Evolutionary conservation across 2,888 invertebrate genomes (phyloP).

Genomic region (Pasiphila rectangulata): DNA sequence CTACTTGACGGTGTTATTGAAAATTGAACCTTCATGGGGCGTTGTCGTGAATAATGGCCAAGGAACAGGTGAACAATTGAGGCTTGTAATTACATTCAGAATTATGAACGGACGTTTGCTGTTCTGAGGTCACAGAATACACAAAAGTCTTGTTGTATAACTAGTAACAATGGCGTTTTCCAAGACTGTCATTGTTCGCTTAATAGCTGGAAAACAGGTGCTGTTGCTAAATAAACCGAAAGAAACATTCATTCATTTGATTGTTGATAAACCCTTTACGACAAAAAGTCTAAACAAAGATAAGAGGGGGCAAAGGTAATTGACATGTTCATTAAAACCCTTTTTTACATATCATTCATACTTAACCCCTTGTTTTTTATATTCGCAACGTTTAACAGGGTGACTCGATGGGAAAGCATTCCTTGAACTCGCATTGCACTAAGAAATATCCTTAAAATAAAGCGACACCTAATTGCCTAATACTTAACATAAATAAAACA

Average conservation of each 20-base stretch:
- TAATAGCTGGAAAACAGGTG: constrained; percentile 42
- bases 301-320: no score
- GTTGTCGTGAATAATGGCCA: constrained; percentile 52
- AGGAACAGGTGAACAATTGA: constrained; percentile 55
- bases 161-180: constrained; percentile 48
- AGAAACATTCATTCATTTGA: constrained; percentile 1
- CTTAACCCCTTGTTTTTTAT: no score
- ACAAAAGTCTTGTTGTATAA: constrained; percentile 32
- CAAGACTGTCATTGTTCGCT: constrained; percentile 39
- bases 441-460: no score
- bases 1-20: constrained; percentile 43
- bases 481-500: no score
- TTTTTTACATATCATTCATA: no score
- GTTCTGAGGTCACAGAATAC: constrained; percentile 15
- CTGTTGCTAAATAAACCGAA: constrained; percentile 27
- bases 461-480: no score
- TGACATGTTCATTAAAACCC: no score
- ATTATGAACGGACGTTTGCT: constrained; percentile 56
- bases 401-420: no score
- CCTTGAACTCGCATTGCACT: no score
- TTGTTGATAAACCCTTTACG: neutral
- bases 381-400: no score
- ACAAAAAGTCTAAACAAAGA: no score
- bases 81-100: constrained; percentile 58
- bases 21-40: constrained; percentile 58